phyloP scores from a whole-genome alignment of 2,888 invertebrate genomes.

The Acronicta leporina region DNA sequence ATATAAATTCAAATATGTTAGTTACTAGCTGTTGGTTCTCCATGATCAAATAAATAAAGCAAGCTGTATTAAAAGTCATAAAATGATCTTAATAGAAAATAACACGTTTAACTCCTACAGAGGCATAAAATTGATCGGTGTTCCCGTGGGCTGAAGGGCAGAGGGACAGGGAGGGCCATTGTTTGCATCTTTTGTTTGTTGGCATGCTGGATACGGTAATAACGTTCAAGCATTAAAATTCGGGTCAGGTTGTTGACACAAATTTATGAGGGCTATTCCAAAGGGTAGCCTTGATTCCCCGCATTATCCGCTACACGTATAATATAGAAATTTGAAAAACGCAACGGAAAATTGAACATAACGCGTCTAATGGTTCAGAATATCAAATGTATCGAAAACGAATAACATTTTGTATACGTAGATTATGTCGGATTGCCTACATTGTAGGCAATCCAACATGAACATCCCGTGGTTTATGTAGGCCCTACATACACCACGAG shows the following conservation, averaged over 20 bases:
- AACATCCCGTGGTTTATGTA: too few species aligned
- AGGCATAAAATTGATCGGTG: constrained; percentile 55
- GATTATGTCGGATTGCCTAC: constrained; percentile 15
- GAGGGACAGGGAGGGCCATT: constrained; percentile 68
- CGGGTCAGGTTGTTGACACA: constrained; percentile 84
- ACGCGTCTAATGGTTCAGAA: constrained; percentile 9
- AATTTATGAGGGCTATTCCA: constrained; percentile 81
- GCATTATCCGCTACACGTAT: constrained; percentile 63
- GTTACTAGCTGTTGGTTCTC: too few species aligned
- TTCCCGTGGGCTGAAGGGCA: constrained; percentile 56
- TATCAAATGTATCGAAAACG: constrained; percentile 12
- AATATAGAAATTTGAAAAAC: constrained; percentile 33
- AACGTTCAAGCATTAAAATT: constrained; percentile 84
- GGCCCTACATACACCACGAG: too few species aligned
- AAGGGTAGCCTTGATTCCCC: constrained; percentile 72
- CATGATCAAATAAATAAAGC: too few species aligned
- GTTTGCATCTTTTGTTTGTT: constrained; percentile 81
- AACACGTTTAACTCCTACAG: constrained; percentile 47
- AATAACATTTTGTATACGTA: constrained; percentile 8
- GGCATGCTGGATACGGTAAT: constrained; percentile 77
- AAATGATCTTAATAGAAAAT: constrained; percentile 11
- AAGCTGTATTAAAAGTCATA: not conserved
- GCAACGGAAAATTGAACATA: constrained; percentile 13
- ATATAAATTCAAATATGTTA: too few species aligned
- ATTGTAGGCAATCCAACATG: constrained; percentile 13